Evolutionary conservation across 1,140 invertebrate genomes (phyloP), one percentile per base, ranked within the genome.

Genomic region (Ephestia elutella): DNA sequence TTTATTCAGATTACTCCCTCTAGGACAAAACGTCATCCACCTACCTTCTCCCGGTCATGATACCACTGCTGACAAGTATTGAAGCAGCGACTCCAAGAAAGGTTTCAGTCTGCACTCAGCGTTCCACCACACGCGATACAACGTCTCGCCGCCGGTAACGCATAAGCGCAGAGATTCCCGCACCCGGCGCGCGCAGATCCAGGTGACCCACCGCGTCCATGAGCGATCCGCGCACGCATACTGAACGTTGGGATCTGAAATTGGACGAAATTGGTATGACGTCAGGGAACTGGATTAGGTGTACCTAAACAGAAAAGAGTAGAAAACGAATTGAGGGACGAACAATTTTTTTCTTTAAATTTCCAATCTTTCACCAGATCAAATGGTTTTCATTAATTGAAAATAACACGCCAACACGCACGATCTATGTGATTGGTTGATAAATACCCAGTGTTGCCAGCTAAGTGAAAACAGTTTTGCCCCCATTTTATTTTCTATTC

Each of bases 41-140:
- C 7, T 32, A 92, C 91, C 88, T 93, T 93, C 60, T 94, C 94
- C 30, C 94, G 87, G 79, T 96, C 95, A 76, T 96, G 95, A 83
- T 95, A 97, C 93, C 94, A 96, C 81, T 96, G 95, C 75, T 96
- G 95, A 75, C 95, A 96, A 13, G 93, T 96, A 83, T 97, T 97
- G 54, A n/a, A 97, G 89, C 55, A 97, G 86, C 8, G 95, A 95
- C 86, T 97, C 96, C 56, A 97, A 86, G 80, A n/a, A 97, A 97
- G 18, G 96, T 97, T 84, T 96, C 94, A 66, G 93, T 94, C 62
- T 92, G 92, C 87, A 97, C 96, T n/a, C n/a, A n/a, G 89, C 93
- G 94, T 91, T 96, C 94, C 63, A 96, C 96, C 49, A 96, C 95
- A 53, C n/a, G 92, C 92, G 59, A 96, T 93, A 75, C 95, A 96